These are phyloP conservation scores for Catostylus mosaicus DNA, from an alignment of 30 jellyfish, hydroid and myxozoan species.

Conservation along the genomic window DNA sequence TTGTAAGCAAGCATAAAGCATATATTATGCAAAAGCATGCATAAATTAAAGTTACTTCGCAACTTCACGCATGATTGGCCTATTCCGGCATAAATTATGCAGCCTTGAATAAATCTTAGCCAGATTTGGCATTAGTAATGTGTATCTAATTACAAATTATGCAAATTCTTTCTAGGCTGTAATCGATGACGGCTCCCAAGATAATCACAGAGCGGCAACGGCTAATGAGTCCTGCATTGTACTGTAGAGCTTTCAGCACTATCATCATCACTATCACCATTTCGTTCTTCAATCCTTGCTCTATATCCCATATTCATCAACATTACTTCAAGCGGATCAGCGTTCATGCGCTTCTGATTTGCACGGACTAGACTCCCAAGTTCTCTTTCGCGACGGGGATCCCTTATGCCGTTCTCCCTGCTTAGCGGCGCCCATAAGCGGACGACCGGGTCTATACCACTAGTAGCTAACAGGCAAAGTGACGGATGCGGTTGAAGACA, in stretches of 20 bases:
- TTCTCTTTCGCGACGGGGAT: constrained; percentile 77
- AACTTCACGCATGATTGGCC: too few species aligned
- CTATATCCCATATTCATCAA: constrained; percentile 97
- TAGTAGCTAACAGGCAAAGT: constrained; percentile 88
- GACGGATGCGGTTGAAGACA: constrained; percentile 98
- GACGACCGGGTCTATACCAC: constrained; percentile 98
- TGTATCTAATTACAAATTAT: too few species aligned
- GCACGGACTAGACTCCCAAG: constrained; percentile 89
- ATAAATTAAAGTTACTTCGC: too few species aligned
- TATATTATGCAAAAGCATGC: too few species aligned
- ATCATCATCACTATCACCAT: constrained; percentile 79
- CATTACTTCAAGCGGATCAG: constrained; percentile 98
- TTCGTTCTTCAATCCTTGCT: constrained; percentile 57
- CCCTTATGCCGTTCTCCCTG: constrained; percentile 45
- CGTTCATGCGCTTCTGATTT: constrained; percentile 95
- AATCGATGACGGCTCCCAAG: background rate
- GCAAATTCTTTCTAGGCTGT: background rate
- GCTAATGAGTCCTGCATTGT: constrained; percentile 84
- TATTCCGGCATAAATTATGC: too few species aligned
- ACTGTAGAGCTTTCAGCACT: constrained; percentile 54
- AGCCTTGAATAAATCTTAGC: too few species aligned
- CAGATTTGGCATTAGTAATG: too few species aligned
- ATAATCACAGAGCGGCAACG: too few species aligned
- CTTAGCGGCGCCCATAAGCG: constrained; percentile 95
- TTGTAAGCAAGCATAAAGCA: too few species aligned